Conservation (phyloP, 2,888 invertebrate genomes). For the Folsomia manolachei region DNA sequence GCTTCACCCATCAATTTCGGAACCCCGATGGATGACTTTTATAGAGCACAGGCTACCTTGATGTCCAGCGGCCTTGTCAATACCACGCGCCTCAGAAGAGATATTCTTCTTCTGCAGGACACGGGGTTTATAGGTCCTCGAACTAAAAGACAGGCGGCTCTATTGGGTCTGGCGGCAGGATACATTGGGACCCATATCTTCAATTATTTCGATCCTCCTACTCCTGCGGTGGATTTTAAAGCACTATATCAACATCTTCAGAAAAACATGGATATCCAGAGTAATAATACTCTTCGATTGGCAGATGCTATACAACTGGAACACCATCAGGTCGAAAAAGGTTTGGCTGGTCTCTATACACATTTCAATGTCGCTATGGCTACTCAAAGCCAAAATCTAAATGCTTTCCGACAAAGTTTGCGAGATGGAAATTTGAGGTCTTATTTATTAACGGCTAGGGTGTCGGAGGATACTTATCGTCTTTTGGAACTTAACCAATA, state of each 20-base stretch:
- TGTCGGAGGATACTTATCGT: not conserved
- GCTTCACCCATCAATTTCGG: no score
- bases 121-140: no score
- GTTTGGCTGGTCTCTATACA: not conserved
- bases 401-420: not conserved
- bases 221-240: not conserved
- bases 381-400: not conserved
- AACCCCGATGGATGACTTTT: not conserved
- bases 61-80: no score
- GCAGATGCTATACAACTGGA: not conserved
- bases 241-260: not conserved
- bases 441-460: not conserved
- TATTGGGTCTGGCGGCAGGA: not conserved
- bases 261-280: not conserved
- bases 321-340: not conserved
- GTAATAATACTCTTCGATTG: not conserved
- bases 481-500: not conserved
- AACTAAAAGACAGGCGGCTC: not conserved
- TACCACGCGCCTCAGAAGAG: no score
- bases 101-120: no score
- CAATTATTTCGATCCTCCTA: slow-evolving; percentile 1
- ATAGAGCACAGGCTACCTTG: not conserved
- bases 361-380: not conserved
- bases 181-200: not conserved
- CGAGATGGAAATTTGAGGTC: not conserved